Evolutionary conservation across 2,888 invertebrate species (phyloP), one percentile per base, ranked within the genome.

Genomic region (Dryococelus australis): DNA sequence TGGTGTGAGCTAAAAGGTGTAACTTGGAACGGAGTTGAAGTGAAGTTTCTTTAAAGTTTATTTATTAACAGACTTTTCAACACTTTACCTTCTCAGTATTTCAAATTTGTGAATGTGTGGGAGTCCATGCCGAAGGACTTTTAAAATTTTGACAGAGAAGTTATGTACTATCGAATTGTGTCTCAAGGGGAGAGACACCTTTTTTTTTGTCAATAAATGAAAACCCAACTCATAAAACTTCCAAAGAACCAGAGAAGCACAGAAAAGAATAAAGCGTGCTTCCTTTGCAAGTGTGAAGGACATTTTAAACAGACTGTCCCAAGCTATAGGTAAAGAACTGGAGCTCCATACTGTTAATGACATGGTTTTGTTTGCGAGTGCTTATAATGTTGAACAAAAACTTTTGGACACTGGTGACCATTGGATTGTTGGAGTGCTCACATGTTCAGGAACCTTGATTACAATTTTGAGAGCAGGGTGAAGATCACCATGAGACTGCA

Each of bases 1-100:
- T 88, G 87, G 86, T 51, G 28, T 35, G 88, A 88, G 83, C 43
- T 88, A 8, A 86, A 86, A 43, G 87, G 87, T 86, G 87, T 87
- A 43, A 88, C 87, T 3, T 88, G 87, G 88, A 88, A 88, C 28
- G 86, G 86, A 81, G 87, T 87, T 47, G 28, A 87, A 65, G 87
- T 87, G 20, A 85, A 78, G 81, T 65, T 87, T 12, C 87, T 47
- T 0, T 85, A 87, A 9, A 81, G 35, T 47, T 26, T 87, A 20
- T 87, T 87, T 28, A 9, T 87, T 26, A 87, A 85, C 0, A 20
- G 65, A 20, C 0, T 24, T 65, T 20, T 65, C 65, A 65, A 65
- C n/a, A 65, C 65, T n/a, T 65, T 65, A 20, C n/a, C 65, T 65
- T 10, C 1, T n/a, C 20, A 65, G n/a, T 65, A 65, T n/a, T 65